Conservation (phyloP, 2,113 vertebrate species). For the Sapajus apella region DNA sequence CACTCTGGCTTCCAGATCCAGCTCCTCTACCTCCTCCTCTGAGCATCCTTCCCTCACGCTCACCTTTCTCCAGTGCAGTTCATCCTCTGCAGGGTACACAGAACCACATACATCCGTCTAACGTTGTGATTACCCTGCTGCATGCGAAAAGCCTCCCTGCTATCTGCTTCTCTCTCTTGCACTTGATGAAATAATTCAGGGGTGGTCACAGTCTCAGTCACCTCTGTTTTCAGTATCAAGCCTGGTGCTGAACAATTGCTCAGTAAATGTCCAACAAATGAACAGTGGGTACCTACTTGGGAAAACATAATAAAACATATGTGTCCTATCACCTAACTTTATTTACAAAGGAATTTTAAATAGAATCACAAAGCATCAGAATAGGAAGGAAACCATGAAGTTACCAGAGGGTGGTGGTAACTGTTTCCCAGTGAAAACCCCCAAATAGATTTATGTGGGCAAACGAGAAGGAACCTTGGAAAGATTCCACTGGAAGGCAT, state of each 20-base stretch:
- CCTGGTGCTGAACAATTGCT: neutral
- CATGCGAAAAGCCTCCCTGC: neutral
- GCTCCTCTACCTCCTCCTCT: neutral
- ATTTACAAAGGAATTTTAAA: neutral
- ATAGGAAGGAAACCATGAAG: neutral
- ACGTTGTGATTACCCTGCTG: fast-evolving
- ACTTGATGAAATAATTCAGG: neutral
- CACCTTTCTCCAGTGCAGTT: neutral
- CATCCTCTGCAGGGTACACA: neutral
- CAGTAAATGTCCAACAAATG: neutral
- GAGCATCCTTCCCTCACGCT: neutral
- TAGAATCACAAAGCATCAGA: neutral
- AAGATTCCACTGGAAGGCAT: neutral
- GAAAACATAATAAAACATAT: neutral
- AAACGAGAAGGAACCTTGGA: neutral
- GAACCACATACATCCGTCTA: fast-evolving
- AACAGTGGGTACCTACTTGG: neutral
- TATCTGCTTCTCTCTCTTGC: neutral
- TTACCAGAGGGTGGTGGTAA: neutral
- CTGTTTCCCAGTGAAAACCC: neutral
- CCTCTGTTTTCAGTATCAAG: neutral
- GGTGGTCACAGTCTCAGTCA: neutral
- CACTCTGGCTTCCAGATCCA: neutral
- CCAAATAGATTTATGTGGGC: neutral
- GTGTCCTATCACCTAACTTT: neutral